A percentile compares a stretch with the other conserved stretches of the same genome.
Evolutionary conservation across 2,797 vertebrate species (phyloP).

Genomic region (Cuculus canorus): DNA sequence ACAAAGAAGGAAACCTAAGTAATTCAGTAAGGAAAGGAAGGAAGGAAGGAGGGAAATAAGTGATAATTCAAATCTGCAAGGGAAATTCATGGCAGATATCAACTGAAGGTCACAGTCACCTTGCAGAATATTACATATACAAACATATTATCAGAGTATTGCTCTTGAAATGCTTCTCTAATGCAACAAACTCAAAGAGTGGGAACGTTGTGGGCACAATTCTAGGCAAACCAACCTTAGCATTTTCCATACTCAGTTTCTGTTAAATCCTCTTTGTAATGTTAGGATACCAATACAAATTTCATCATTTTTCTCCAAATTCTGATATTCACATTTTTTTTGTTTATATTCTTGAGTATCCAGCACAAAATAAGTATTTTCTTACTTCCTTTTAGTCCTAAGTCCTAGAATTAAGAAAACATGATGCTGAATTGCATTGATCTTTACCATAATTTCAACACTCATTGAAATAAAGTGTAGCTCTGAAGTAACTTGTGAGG

Average conservation of each 20-base stretch:
- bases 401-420: neutral
- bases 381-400: neutral
- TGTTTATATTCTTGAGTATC: neutral
- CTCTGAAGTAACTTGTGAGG: neutral
- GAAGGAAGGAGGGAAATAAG: neutral
- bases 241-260: neutral
- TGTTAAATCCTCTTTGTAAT: neutral
- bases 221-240: neutral
- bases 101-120: neutral
- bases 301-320: neutral
- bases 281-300: neutral
- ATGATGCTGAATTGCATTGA: neutral
- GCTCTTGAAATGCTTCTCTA: neutral
- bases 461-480: neutral
- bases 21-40: neutral
- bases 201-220: neutral
- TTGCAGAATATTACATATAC: neutral
- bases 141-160: neutral
- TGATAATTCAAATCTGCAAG: slow-evolving; percentile 37
- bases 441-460: neutral
- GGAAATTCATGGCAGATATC: neutral
- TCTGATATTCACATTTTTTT: neutral
- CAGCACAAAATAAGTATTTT: neutral
- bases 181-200: neutral
- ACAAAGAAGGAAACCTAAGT: slow-evolving; percentile 25